Evolutionary conservation across 2,797 vertebrate genomes (phyloP).

Genomic region (Propithecus deckenii): DNA sequence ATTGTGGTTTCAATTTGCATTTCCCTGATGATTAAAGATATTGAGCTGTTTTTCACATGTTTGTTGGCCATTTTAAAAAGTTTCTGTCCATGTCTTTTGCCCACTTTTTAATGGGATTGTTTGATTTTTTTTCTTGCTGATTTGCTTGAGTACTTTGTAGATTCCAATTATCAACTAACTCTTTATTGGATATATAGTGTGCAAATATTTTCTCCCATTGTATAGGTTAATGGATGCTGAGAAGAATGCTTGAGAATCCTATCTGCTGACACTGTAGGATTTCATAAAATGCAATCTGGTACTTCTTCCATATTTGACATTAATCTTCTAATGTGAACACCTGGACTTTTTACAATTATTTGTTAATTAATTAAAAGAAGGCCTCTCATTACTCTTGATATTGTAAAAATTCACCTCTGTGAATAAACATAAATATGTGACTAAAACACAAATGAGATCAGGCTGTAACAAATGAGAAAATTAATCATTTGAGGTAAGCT

Average conservation of each 20-base stretch:
- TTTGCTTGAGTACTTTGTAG: too few relatives aligned
- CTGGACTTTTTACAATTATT: constrained; percentile 30
- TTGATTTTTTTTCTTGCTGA: too few relatives aligned
- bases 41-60: too few relatives aligned
- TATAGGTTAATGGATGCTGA: background rate
- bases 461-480: constrained; percentile 23
- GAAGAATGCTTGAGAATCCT: background rate
- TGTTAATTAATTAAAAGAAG: constrained; percentile 46
- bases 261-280: background rate
- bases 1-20: too few relatives aligned
- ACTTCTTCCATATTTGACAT: background rate
- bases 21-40: too few relatives aligned
- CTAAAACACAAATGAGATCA: constrained; percentile 37
- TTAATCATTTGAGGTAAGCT: background rate
- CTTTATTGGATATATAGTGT: too few relatives aligned
- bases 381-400: constrained; percentile 16
- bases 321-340: constrained; percentile 32
- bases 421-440: constrained; percentile 28
- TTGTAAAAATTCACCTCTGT: background rate
- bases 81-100: too few relatives aligned
- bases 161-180: too few relatives aligned
- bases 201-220: too few relatives aligned
- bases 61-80: too few relatives aligned
- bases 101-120: too few relatives aligned
- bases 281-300: background rate